phyloP scores from a whole-genome alignment of 2,113 vertebrate species.

The Brienomyrus brachyistius region DNA sequence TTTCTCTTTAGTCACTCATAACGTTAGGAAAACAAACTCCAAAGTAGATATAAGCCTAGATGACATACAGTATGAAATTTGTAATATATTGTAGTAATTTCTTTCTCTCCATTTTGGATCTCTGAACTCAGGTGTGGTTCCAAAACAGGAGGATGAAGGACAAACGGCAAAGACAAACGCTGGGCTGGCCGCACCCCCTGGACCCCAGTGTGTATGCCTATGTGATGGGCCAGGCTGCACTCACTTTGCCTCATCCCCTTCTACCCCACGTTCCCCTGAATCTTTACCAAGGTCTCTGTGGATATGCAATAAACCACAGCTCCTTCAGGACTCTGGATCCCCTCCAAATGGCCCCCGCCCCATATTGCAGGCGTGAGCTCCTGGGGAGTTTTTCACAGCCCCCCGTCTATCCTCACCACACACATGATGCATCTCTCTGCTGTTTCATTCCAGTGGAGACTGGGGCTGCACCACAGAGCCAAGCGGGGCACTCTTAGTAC shows the following conservation, averaged over 20 bases:
- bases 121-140: conserved; percentile 48
- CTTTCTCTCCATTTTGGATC: neutral
- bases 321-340: conserved; percentile 45
- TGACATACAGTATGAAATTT: neutral
- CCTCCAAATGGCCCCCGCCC: conserved; percentile 37
- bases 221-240: conserved; percentile 48
- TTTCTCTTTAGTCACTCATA: neutral
- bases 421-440: neutral
- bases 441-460: neutral
- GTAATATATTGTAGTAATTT: neutral
- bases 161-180: conserved; percentile 51
- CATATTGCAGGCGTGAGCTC: conserved; percentile 38
- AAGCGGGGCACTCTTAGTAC: neutral
- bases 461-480: neutral
- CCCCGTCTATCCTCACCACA: neutral
- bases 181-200: conserved; percentile 49
- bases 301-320: conserved; percentile 28
- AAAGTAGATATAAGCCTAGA: neutral
- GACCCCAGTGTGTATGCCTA: conserved; percentile 49
- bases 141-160: conserved; percentile 66
- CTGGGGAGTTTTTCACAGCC: neutral
- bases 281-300: conserved; percentile 40
- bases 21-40: neutral
- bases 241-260: conserved; percentile 40
- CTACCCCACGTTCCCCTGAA: conserved; percentile 44